phyloP scores from a whole-genome alignment of 2,113 vertebrate genomes.

The Deroptyus accipitrinus region DNA sequence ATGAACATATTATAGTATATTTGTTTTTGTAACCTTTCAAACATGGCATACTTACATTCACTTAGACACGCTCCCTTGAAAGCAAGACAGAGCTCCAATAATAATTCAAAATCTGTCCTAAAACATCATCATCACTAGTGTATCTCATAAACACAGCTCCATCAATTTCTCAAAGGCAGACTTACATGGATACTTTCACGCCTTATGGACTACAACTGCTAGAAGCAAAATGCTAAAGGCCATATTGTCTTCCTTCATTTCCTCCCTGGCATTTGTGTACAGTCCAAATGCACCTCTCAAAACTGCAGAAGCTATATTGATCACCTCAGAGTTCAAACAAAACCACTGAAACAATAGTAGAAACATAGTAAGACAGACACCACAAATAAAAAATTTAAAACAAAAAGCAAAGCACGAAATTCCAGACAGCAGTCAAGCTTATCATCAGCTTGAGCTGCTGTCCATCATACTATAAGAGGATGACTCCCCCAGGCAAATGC shows the following conservation, averaged over 20 bases:
- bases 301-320: background rate
- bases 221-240: constrained; percentile 15
- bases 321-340: background rate
- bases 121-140: background rate
- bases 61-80: background rate
- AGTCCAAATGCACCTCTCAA: background rate
- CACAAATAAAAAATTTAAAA: background rate
- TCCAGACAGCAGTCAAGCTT: background rate
- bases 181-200: background rate
- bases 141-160: background rate
- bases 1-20: background rate
- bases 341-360: background rate
- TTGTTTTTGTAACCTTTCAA: background rate
- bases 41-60: background rate
- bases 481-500: background rate
- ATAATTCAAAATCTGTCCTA: background rate
- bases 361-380: background rate
- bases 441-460: background rate
- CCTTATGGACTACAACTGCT: background rate
- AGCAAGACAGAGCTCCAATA: background rate
- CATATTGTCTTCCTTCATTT: background rate
- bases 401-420: accelerated
- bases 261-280: background rate
- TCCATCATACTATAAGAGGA: background rate
- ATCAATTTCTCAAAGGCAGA: background rate